Evolutionary conservation across 2,113 vertebrate species (phyloP), one percentile per base, ranked within the genome.

Genomic region (Antigone vipio): DNA sequence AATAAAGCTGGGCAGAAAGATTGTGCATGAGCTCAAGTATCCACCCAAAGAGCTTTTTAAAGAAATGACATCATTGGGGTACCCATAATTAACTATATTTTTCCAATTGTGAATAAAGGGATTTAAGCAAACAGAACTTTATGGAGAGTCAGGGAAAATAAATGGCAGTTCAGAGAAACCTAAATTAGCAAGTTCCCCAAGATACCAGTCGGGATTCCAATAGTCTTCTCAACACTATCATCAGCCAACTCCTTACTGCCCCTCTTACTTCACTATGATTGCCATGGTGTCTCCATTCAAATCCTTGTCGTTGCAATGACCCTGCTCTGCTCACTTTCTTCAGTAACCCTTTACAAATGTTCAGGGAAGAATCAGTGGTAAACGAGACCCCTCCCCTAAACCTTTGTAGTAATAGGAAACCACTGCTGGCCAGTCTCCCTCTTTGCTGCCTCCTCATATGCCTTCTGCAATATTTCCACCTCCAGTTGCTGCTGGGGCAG

Each of bases 401-500:
- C 2, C 1, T 56, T 38, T 52, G 27, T 8, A 40, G 3, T 27
- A 49, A 32, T 7, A 50, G 29, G 29, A 91, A 89, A 56, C 3
- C n/a, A 23, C 6, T 67, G 8, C 15, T 47, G 15, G 10, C 10
- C 22, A 30, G 10, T 75, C 9, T 55, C 15, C 6, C 3, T 55
- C 29, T 69, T 38, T 55, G 12, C 40, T 72, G 35, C 27, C 55
- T 83, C 47, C 42, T 55, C 17, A 55, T 35, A 16, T 6, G 9
- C 4, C 2, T 30, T 53, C 45, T 83, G 38, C 42, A 76, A 34
- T 8, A 23, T 79, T 50, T 12, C 15, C 18, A 32, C 6, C 24
- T 44, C 15, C 0, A 0, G 6, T 4, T 67, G 42, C 40, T 93
- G 26, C 24, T 2, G 10, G 4, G 6, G n/a, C 40, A 80, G 16